phyloP scores from a whole-genome alignment of 2,113 vertebrate species.

The Ginglymostoma cirratum region DNA sequence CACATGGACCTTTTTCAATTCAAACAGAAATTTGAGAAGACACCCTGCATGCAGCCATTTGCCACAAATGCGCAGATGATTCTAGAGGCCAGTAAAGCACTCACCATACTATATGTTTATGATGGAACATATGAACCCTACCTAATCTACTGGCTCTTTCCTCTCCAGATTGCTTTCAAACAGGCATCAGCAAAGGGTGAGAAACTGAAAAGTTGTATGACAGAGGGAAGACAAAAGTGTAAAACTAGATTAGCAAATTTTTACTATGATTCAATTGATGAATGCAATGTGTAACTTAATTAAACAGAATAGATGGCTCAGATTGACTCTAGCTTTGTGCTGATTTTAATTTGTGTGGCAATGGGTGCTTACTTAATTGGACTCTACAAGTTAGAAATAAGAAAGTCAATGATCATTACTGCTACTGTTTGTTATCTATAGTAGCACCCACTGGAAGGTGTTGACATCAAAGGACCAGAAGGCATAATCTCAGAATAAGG shows the following conservation, averaged over 20 bases:
- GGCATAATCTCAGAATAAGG: too few species aligned
- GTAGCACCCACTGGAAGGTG: background rate
- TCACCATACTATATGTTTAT: slow-evolving; percentile 45
- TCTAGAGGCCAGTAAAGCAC: slow-evolving; percentile 42
- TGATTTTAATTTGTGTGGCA: background rate
- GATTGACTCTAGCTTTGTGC: background rate
- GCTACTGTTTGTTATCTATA: background rate
- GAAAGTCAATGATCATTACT: background rate
- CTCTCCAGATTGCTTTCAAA: slow-evolving; percentile 44
- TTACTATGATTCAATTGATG: background rate
- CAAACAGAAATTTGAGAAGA: slow-evolving; percentile 43
- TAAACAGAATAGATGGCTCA: background rate
- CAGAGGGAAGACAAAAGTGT: background rate
- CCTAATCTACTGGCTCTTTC: slow-evolving; percentile 45
- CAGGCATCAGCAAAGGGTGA: slow-evolving; percentile 41
- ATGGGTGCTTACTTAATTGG: background rate
- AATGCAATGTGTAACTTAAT: background rate
- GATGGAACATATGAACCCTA: slow-evolving; percentile 43
- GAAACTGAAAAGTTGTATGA: background rate
- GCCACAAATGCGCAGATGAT: slow-evolving; percentile 42
- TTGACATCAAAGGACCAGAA: too few species aligned
- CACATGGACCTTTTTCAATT: background rate
- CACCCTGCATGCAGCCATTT: slow-evolving; percentile 44
- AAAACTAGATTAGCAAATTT: slow-evolving; percentile 17
- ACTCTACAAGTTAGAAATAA: background rate